These are phyloP conservation scores for Lampropteryx suffumata DNA, from an alignment of 2,888 invertebrate species.

Conservation along the genomic window DNA sequence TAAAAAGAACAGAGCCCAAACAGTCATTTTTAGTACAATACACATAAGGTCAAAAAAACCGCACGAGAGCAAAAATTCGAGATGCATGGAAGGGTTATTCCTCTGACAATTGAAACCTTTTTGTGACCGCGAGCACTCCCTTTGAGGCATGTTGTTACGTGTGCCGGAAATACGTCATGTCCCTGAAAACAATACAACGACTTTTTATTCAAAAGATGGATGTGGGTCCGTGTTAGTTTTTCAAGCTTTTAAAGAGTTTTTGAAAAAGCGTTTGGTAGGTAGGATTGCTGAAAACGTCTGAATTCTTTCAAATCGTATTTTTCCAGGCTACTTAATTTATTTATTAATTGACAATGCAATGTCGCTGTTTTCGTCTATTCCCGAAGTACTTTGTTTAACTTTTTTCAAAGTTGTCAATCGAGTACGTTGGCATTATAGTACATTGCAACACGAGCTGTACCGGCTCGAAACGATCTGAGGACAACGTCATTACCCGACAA, in stretches of 20 bases:
- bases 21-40: slow-evolving; percentile 10
- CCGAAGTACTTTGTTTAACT: too few relatives aligned
- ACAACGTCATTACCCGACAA: too few relatives aligned
- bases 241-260: slow-evolving; percentile 1
- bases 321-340: too few relatives aligned
- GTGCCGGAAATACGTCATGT: slow-evolving; percentile 13
- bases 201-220: slow-evolving; percentile 9
- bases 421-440: too few relatives aligned
- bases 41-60: slow-evolving; percentile 16
- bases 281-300: background rate
- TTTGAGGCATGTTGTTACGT: slow-evolving; percentile 20
- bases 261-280: background rate
- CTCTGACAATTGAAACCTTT: slow-evolving; percentile 24
- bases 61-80: slow-evolving; percentile 10
- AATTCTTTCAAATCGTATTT: too few relatives aligned
- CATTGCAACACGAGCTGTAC: too few relatives aligned
- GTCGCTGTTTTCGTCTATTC: too few relatives aligned
- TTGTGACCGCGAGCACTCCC: slow-evolving; percentile 24
- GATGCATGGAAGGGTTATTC: slow-evolving; percentile 17
- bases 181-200: slow-evolving; percentile 14
- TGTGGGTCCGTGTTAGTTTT: slow-evolving; percentile 6
- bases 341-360: too few relatives aligned
- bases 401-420: too few relatives aligned
- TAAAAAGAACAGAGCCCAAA: background rate
- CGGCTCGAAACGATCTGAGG: too few relatives aligned